Conservation (phyloP, 2,888 invertebrate species). For the Gasteruption jaculator region DNA sequence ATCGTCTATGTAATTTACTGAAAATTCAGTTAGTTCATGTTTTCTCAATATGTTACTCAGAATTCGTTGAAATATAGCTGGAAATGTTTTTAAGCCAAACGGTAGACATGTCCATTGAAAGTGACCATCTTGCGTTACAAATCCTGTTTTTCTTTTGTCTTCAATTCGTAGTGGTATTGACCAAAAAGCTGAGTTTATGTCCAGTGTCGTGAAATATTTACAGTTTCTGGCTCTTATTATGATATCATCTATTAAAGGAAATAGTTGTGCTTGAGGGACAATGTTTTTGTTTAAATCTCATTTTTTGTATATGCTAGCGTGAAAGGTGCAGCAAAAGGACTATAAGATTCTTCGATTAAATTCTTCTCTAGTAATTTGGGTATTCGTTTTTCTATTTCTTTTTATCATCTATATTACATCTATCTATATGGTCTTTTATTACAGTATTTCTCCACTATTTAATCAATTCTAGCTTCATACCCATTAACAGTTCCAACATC, state of each 20-base stretch:
- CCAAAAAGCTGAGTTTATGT: slow-evolving; percentile 22
- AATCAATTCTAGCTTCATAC: slow-evolving; percentile 22
- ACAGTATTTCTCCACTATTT: slow-evolving; percentile 16
- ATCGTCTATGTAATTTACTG: slow-evolving; percentile 12
- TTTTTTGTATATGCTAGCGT: slow-evolving; percentile 1
- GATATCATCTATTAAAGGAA: slow-evolving; percentile 1
- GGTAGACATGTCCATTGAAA: slow-evolving; percentile 6
- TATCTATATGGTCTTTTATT: slow-evolving; percentile 16
- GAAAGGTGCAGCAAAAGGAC: slow-evolving; percentile 17
- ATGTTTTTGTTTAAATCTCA: slow-evolving; percentile 1
- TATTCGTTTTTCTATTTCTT: slow-evolving; percentile 17
- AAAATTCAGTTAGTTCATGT: slow-evolving; percentile 4
- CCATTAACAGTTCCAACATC: slow-evolving; percentile 23
- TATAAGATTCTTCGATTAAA: slow-evolving; percentile 23
- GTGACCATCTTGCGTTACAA: slow-evolving; percentile 16
- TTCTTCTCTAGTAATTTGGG: slow-evolving; percentile 11
- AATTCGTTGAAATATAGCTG: slow-evolving; percentile 16
- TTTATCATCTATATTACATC: slow-evolving; percentile 10
- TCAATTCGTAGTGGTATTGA: slow-evolving; percentile 20
- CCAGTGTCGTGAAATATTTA: slow-evolving; percentile 19
- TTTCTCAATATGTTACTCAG: slow-evolving; percentile 14
- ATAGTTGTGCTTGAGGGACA: slow-evolving; percentile 4
- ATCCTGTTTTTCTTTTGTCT: slow-evolving; percentile 18
- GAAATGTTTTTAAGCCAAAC: slow-evolving; percentile 24
- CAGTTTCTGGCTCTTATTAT: slow-evolving; percentile 15